Evolutionary conservation across 2,113 vertebrate species (phyloP).

Genomic region (Psittacara wagleri): DNA sequence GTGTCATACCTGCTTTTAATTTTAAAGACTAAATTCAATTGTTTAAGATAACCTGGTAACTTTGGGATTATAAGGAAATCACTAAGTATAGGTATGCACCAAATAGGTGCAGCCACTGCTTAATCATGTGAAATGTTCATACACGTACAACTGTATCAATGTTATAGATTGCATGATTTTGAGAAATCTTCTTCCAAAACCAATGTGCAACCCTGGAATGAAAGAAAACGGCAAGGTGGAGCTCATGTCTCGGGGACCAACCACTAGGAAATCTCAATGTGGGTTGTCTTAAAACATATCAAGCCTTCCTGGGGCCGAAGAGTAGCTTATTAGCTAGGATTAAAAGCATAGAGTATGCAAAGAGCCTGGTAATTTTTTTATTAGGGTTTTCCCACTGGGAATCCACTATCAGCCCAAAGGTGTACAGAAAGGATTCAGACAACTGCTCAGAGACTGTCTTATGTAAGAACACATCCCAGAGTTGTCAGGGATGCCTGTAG

Average conservation of each 20-base stretch:
- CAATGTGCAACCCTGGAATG: background rate
- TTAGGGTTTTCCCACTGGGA: background rate
- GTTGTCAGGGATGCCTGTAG: background rate
- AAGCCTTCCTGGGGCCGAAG: background rate
- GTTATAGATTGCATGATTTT: background rate
- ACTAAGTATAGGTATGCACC: too few relatives aligned
- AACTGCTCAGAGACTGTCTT: background rate
- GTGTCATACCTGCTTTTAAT: background rate
- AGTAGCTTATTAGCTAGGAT: background rate
- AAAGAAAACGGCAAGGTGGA: background rate
- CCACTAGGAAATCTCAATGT: background rate
- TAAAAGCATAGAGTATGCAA: background rate
- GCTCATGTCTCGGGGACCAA: background rate
- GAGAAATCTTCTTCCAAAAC: background rate
- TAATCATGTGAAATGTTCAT: background rate
- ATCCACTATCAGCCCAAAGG: background rate
- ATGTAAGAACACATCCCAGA: background rate
- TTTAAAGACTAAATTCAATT: background rate
- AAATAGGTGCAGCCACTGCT: background rate
- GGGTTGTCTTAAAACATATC: background rate
- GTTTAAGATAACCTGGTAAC: background rate
- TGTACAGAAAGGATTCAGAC: background rate
- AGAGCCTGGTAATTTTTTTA: background rate
- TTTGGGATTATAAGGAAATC: background rate
- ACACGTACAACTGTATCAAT: background rate